Evolutionary conservation across 2,888 invertebrate species (phyloP).

Genomic region (Agrilus mali): DNA sequence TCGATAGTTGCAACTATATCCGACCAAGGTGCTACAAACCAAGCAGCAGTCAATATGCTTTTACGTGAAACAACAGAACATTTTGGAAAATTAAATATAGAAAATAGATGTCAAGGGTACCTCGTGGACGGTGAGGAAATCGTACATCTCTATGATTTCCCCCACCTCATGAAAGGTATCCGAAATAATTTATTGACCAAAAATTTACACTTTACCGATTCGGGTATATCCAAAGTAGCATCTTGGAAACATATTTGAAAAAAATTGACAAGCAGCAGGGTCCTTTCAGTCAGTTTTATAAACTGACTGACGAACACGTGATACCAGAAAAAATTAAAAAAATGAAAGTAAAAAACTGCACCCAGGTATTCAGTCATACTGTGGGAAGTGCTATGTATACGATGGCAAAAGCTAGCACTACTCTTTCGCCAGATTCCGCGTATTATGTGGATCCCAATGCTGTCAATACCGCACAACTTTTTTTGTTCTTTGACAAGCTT

Average conservation of each 20-base stretch:
- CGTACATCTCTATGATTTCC: slow-evolving; percentile 8
- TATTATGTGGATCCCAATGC: neutral
- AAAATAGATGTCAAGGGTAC: slow-evolving; percentile 5
- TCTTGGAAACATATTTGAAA: too few relatives aligned
- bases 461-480: neutral
- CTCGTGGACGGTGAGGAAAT: slow-evolving; percentile 4
- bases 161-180: slow-evolving; percentile 8
- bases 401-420: neutral
- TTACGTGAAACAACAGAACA: neutral
- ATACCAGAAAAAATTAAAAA: too few relatives aligned
- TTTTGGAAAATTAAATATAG: neutral
- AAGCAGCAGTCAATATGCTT: slow-evolving; percentile 3
- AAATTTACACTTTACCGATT: slow-evolving; percentile 8
- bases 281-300: neutral
- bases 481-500: neutral
- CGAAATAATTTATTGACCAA: slow-evolving; percentile 11
- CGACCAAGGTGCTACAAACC: slow-evolving; percentile 7
- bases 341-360: too few relatives aligned
- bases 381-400: slow-evolving; percentile 1
- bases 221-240: neutral
- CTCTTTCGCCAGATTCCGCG: neutral
- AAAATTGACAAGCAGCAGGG: too few relatives aligned
- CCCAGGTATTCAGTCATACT: too few relatives aligned
- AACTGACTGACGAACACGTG: too few relatives aligned
- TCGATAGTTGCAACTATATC: slow-evolving; percentile 2